phyloP scores from a whole-genome alignment of 2,113 vertebrate species.

The Chiloscyllium plagiosum region DNA sequence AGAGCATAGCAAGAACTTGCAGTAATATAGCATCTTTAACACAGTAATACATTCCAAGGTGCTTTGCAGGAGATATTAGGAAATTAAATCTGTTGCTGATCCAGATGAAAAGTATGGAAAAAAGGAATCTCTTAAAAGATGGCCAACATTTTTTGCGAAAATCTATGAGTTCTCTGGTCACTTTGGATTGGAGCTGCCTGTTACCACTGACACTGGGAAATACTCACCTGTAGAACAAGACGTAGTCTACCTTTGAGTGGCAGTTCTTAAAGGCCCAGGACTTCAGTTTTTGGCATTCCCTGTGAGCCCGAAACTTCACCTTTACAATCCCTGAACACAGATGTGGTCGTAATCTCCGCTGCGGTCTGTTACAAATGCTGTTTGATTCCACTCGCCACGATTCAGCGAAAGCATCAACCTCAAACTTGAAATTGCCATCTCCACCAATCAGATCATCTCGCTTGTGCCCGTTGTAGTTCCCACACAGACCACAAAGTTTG shows the following conservation, averaged over 20 bases:
- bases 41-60: not conserved
- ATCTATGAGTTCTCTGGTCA: not conserved
- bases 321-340: conserved; percentile 81
- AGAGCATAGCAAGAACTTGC: too few species aligned
- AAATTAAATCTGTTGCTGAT: too few species aligned
- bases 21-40: too few species aligned
- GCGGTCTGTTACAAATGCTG: conserved; percentile 71
- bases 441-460: conserved; percentile 86
- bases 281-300: conserved; percentile 93
- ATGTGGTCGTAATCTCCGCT: conserved; percentile 66
- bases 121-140: too few species aligned
- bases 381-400: conserved; percentile 91
- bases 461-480: conserved; percentile 95
- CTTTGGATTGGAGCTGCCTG: not conserved
- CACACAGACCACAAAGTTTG: conserved; percentile 88
- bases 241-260: conserved; percentile 80
- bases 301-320: conserved; percentile 84
- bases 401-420: conserved; percentile 91
- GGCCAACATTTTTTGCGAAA: not conserved
- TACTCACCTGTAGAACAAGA: conserved; percentile 78
- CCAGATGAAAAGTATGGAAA: too few species aligned
- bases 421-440: conserved; percentile 90
- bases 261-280: conserved; percentile 91
- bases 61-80: too few species aligned
- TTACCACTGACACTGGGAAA: not conserved